Conservation (phyloP, 2,888 invertebrate species). For the Poecilus cupreus region DNA sequence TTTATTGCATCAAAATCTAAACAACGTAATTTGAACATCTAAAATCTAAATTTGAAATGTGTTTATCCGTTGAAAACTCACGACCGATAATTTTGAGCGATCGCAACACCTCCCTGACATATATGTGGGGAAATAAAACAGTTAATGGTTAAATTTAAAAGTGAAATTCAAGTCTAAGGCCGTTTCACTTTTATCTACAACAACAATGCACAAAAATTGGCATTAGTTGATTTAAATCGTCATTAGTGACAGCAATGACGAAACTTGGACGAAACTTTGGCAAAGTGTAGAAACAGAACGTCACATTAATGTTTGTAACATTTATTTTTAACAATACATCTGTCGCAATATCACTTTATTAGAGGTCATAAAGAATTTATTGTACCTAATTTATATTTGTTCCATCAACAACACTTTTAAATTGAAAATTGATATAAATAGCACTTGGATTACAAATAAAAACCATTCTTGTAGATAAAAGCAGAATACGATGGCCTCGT, state of each 20-base stretch:
- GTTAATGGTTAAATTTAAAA: neutral
- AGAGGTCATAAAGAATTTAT: neutral
- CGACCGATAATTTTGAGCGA: no score
- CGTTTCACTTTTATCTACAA: neutral
- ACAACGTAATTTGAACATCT: no score
- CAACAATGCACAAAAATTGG: neutral
- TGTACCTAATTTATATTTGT: neutral
- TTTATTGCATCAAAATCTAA: no score
- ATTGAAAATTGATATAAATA: no score
- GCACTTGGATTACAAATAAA: neutral
- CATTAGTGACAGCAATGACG: neutral
- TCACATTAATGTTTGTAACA: neutral
- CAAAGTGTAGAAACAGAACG: neutral
- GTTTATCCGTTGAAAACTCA: no score
- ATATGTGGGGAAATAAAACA: neutral
- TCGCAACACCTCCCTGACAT: no score
- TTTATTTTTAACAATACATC: neutral
- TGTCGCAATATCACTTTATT: slow-evolving; percentile 10
- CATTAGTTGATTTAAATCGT: neutral
- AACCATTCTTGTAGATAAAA: slow-evolving; percentile 75
- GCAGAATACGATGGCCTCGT: slow-evolving; percentile 85
- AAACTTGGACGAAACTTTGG: neutral
- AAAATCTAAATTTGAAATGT: no score
- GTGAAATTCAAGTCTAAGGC: neutral
- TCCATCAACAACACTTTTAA: no score